Conservation (phyloP, 2,888 invertebrate species). For the Morpho helenor region DNA sequence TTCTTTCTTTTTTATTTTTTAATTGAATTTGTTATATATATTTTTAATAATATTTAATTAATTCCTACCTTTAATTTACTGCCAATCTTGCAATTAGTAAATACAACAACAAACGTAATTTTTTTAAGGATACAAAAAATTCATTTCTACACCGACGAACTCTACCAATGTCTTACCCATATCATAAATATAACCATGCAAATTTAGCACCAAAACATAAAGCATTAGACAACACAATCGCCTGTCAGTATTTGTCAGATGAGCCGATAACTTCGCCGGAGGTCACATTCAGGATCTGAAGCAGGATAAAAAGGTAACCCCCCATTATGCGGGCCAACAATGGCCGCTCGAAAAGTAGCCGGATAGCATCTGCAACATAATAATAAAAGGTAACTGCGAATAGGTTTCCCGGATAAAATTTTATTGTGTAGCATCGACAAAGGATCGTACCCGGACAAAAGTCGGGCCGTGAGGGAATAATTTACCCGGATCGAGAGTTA, state of each 20-base stretch:
- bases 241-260: conserved; percentile 32
- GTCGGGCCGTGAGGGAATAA: conserved; percentile 26
- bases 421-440: conserved; percentile 72
- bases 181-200: conserved; percentile 10
- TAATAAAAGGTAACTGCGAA: conserved; percentile 77
- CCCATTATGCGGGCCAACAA: conserved; percentile 66
- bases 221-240: conserved; percentile 23
- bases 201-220: conserved; percentile 10
- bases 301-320: conserved; percentile 68
- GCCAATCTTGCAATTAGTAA: too few relatives aligned
- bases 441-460: conserved; percentile 42
- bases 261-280: conserved; percentile 31
- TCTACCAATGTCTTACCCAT: neutral
- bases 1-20: too few relatives aligned
- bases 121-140: conserved; percentile 20
- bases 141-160: conserved; percentile 26
- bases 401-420: conserved; percentile 74
- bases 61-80: too few relatives aligned
- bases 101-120: too few relatives aligned
- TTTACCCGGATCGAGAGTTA: conserved; percentile 14
- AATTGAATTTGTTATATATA: too few relatives aligned
- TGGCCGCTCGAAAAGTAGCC: conserved; percentile 61
- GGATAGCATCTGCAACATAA: conserved; percentile 70
- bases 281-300: conserved; percentile 57
- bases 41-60: too few relatives aligned